Evolutionary conservation across 2,113 vertebrate species (phyloP).

Genomic region (Elephantulus edwardii): DNA sequence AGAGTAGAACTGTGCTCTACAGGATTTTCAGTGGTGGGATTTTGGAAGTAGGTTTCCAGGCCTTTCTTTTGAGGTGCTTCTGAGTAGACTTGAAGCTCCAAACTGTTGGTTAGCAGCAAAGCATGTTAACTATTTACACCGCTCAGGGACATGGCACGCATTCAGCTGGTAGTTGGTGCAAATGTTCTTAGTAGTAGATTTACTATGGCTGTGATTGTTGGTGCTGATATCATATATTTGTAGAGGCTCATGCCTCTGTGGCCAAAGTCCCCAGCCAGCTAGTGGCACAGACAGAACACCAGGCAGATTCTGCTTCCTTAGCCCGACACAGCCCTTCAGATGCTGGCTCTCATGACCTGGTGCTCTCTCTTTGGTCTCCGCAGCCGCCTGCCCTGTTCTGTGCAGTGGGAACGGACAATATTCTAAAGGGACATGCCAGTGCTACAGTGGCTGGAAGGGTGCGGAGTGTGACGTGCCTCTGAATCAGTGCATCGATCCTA

Average conservation of each 20-base stretch:
- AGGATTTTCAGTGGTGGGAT: neutral
- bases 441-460: conserved; percentile 99
- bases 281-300: neutral
- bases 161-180: neutral
- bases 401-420: conserved; percentile 99
- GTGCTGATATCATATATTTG: neutral
- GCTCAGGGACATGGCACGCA: neutral
- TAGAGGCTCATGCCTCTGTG: neutral
- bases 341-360: conserved; percentile 53
- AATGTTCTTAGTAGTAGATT: neutral
- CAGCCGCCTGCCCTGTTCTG: conserved; percentile 96
- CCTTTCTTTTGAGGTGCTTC: neutral
- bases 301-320: neutral
- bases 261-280: neutral
- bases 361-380: conserved; percentile 69
- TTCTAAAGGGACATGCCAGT: conserved; percentile 96
- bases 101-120: neutral
- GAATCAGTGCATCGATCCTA: conserved; percentile 96
- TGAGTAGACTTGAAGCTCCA: neutral
- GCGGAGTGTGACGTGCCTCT: conserved; percentile 94
- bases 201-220: neutral
- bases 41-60: neutral
- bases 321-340: neutral
- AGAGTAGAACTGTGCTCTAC: neutral
- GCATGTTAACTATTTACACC: neutral